Base-by-base conservation (phyloP, 2,113 vertebrate genomes). In the Chaenocephalus aceratus region DNA sequence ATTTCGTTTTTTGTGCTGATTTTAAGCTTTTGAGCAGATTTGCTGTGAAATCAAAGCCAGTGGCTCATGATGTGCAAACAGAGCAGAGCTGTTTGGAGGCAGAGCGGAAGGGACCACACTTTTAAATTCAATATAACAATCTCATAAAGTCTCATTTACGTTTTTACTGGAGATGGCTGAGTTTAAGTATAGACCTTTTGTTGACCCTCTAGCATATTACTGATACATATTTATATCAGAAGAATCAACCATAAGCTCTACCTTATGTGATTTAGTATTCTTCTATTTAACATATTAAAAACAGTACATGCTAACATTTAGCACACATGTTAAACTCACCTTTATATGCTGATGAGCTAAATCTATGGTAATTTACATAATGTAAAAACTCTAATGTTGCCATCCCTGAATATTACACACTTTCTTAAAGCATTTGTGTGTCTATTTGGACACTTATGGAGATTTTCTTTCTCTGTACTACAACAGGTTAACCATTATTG, bases 401-500 rank as follows among this genome's bases (percentile, higher is more conserved):
- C 36, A 0, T 21, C 11, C 1, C 1, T 69, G 7, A 44, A 16
- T 26, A 10, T 71, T 34, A 16, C 48, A 30, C 15, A 70, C 11
- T 8, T 10, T 41, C 3, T 15, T 41, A 16, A 5, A 34, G n/a
- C 12, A 3, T 44, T 10, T 26, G 11, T 59, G 1, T 65, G 30
- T 45, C 1, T 21, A 26, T 56, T 52, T 63, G 53, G 16, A 63
- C 12, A 44, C 12, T 51, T 52, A 49, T 30, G 23, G 41, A 58
- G 8, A 11, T 11, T 3, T 16, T 58, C 14, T 56, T 75, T 7
- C 16, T 84, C 8, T 91, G 34, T 73, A 6, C 94, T 76, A 34
- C 90, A 89, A 80, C 94, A 99, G 98, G 93, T 94, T 99, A 93
- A 99, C 98, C 75, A 99, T 99, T 89, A 99, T 94, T 89, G 98